phyloP scores from a whole-genome alignment of 2,888 invertebrate species.

The Harpalus rufipes region DNA sequence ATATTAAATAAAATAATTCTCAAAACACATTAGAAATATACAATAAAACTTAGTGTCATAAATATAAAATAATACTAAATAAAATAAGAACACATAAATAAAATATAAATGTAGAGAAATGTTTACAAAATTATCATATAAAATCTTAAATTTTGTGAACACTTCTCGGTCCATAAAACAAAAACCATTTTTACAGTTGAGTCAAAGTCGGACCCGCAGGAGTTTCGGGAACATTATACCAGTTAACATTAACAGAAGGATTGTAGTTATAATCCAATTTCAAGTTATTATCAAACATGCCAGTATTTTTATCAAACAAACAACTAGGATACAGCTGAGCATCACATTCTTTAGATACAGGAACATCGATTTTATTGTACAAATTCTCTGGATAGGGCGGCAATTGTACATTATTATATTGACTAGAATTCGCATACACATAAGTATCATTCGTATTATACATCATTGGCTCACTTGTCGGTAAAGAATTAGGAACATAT shows the following conservation, averaged over 20 bases:
- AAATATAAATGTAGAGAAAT: not conserved
- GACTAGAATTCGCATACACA: conserved; percentile 17
- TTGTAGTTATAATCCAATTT: conserved; percentile 68
- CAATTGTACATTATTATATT: conserved; percentile 31
- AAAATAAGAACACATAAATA: not conserved
- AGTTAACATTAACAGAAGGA: conserved; percentile 70
- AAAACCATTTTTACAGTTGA: conserved; percentile 62
- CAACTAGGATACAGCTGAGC: conserved; percentile 24
- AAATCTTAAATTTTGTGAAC: conserved; percentile 5
- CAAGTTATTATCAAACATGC: conserved; percentile 52
- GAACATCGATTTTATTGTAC: conserved; percentile 10
- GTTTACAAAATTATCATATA: not conserved
- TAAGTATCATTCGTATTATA: conserved; percentile 1
- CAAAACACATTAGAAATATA: not conserved
- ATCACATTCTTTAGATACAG: conserved; percentile 27
- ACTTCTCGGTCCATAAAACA: not conserved
- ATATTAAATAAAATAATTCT: not conserved
- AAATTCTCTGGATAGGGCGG: conserved; percentile 52
- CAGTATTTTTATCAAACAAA: conserved; percentile 60
- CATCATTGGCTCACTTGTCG: not conserved
- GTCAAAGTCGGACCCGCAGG: conserved; percentile 65
- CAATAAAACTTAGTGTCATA: not conserved
- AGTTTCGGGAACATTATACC: conserved; percentile 67
- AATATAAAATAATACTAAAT: conserved; percentile 10
- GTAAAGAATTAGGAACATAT: conserved; percentile 12